Conservation (phyloP, 2,797 vertebrate genomes). For the Chiroxiphia lanceolata region DNA sequence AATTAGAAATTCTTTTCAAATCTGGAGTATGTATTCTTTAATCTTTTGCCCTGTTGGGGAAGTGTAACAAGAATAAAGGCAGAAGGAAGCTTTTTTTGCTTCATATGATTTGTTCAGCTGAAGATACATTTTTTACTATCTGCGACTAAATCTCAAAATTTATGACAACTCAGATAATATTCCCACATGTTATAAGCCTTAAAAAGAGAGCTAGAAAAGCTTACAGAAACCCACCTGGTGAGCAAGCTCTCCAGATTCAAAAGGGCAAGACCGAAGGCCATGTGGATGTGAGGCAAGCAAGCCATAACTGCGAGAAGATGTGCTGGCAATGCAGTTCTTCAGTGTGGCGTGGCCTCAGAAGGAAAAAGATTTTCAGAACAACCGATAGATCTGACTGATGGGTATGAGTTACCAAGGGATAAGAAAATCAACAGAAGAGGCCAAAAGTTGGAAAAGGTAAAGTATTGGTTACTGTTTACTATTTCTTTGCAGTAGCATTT, state of each 20-base stretch:
- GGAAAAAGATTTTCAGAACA: background rate
- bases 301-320: background rate
- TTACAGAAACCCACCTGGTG: constrained; percentile 41
- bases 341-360: background rate
- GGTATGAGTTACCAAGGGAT: background rate
- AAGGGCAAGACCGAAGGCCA: background rate
- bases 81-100: constrained; percentile 46
- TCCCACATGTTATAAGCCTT: constrained; percentile 11
- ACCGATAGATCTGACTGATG: background rate
- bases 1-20: constrained; percentile 72
- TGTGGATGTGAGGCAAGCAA: background rate
- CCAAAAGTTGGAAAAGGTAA: background rate
- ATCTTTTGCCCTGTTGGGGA: constrained; percentile 57
- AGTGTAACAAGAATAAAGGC: constrained; percentile 58
- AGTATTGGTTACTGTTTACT: background rate
- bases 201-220: constrained; percentile 22
- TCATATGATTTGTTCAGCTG: constrained; percentile 62
- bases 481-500: background rate
- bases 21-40: constrained; percentile 65
- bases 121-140: constrained; percentile 62
- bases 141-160: constrained; percentile 67
- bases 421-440: background rate
- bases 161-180: constrained; percentile 55
- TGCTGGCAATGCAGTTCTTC: background rate
- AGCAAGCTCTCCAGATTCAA: constrained; percentile 1